Evolutionary conservation across 2,113 vertebrate genomes (phyloP).

Genomic region (Hippocampus mohnikei): DNA sequence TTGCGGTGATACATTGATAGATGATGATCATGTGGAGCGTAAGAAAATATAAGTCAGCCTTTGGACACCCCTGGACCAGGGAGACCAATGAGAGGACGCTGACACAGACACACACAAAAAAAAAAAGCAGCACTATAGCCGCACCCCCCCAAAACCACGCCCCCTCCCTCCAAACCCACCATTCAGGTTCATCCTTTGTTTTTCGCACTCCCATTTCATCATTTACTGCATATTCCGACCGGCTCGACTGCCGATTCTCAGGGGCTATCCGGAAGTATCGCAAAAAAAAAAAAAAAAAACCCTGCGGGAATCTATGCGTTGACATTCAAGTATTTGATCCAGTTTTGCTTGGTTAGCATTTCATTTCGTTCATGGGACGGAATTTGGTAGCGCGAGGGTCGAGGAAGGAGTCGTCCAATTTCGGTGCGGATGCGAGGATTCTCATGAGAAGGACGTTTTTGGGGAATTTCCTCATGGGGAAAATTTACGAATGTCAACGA

Average conservation of each 20-base stretch:
- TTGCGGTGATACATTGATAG: constrained; percentile 67
- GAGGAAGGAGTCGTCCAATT: not conserved
- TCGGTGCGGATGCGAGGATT: not conserved
- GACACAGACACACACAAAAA: not conserved
- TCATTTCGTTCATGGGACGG: not conserved
- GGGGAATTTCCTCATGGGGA: not conserved
- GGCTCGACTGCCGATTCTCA: constrained; percentile 52
- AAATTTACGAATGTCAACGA: too few relatives aligned
- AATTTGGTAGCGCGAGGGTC: not conserved
- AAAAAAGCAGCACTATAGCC: constrained; percentile 49
- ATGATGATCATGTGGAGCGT: constrained; percentile 39
- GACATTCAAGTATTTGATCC: not conserved
- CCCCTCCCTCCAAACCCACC: constrained; percentile 12
- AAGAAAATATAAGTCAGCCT: constrained; percentile 23
- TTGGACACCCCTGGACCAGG: constrained; percentile 41
- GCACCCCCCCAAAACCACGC: not conserved
- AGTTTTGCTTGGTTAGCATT: not conserved
- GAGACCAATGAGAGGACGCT: constrained; percentile 52
- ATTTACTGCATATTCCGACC: constrained; percentile 50
- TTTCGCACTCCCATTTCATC: constrained; percentile 47
- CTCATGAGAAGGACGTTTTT: not conserved
- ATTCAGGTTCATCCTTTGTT: constrained; percentile 40
- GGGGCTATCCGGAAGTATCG: constrained; percentile 41
- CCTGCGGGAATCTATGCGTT: not conserved
- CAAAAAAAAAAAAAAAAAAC: constrained; percentile 2